Evolutionary conservation across 2,888 invertebrate species (phyloP).

Genomic region (Cancer borealis): DNA sequence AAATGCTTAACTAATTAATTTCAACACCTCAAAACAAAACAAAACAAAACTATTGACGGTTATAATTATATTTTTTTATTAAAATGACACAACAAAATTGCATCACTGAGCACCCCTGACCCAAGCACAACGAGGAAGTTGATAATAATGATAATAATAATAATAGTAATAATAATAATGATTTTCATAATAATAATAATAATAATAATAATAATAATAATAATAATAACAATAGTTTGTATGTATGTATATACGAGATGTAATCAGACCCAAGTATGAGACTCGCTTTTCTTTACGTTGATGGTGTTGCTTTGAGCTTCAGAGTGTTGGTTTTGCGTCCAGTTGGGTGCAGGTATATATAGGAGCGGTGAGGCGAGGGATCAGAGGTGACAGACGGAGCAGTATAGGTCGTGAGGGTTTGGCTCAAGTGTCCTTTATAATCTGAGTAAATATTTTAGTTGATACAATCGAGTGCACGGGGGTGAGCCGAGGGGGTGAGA

Average conservation of each 20-base stretch:
- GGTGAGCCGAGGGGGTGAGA: conserved; percentile 16
- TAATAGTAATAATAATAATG: not conserved
- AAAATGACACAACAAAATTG: not conserved
- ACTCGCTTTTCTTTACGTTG: not conserved
- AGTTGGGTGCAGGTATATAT: not conserved
- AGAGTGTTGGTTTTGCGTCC: not conserved
- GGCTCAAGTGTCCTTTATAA: conserved; percentile 53
- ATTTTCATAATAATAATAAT: not conserved
- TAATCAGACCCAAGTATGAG: not conserved
- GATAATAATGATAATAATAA: not conserved
- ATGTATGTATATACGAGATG: not conserved
- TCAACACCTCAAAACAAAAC: not conserved
- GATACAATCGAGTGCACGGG: conserved; percentile 59
- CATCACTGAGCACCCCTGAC: not conserved
- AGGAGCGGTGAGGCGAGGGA: not conserved
- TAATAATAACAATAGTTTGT: not conserved
- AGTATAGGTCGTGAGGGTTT: not conserved
- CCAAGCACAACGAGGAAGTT: not conserved
- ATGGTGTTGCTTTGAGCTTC: not conserved
- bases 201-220: no score
- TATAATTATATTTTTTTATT: not conserved
- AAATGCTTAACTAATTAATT: no score
- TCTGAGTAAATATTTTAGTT: conserved; percentile 63
- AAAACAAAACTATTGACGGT: not conserved
- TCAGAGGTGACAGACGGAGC: conserved; percentile 45